Base-by-base conservation (phyloP, 2,888 invertebrate genomes). In the Mantis religiosa region DNA sequence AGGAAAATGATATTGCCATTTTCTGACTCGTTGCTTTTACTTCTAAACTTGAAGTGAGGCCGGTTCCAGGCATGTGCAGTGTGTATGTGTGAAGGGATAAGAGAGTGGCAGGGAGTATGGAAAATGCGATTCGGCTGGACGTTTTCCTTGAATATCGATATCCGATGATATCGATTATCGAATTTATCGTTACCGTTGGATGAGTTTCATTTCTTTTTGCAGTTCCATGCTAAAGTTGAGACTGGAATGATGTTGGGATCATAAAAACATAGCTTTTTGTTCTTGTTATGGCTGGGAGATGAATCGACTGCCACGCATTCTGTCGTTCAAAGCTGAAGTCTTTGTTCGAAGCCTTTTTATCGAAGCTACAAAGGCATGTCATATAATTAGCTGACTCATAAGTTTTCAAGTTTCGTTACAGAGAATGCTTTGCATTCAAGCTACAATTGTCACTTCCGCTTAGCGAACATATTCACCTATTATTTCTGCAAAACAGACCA, bases 151-250 rank as follows among this genome's bases (percentile, higher is more conserved):
- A 87, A 82, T 87, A 87, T 87, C 82, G 87, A 30, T 15, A 87
- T 82, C 14, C 87, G 27, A 87, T 87, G 12, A 9, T 25, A 82
- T 87, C 87, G 87, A 87, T 87, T 87, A 87, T 87, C 87, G 87
- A 87, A 71, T 82, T 86, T 30, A 82, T 87, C 15, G 85, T 86
- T 71, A 86, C 71, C 30, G 30, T 25, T 81, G 47, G 71, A 86
- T 30, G 86, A 47, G 71, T 30, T 81, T 86, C 30, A 30, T 86
- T 86, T 86, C 86, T 81, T 86, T 86, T 86, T 81, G 54, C 54
- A 71, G 54, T 71, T 71, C 0, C 54, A 6, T 71, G 54, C 20
- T 25, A 41, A 41, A 25, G 54, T 15, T 25, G 54, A 71, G 54
- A 71, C 54, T 54, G 14, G 54, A 54, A 54, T 20, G 54, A 15